Evolutionary conservation across 2,113 vertebrate genomes (phyloP).

Genomic region (Etia nguti): DNA sequence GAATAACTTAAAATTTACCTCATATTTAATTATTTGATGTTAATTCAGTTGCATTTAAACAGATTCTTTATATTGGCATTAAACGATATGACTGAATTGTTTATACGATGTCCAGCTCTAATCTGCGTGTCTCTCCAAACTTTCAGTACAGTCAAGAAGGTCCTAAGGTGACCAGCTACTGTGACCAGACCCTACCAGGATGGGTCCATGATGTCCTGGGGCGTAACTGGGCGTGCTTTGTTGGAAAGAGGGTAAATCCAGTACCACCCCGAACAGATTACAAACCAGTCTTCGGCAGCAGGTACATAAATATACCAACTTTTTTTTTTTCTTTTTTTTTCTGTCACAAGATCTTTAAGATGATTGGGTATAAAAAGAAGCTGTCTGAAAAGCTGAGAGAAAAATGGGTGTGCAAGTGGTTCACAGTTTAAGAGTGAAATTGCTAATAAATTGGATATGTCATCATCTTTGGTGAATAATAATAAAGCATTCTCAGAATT

Average conservation of each 20-base stretch:
- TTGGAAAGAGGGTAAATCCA: conserved; percentile 72
- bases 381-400: not conserved
- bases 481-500: not conserved
- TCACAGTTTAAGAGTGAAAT: not conserved
- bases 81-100: not conserved
- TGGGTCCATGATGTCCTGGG: conserved; percentile 94
- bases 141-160: conserved; percentile 82
- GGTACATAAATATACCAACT: conserved; percentile 13
- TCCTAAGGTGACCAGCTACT: conserved; percentile 81
- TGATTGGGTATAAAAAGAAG: not conserved
- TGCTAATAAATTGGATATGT: not conserved
- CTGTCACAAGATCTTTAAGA: not conserved
- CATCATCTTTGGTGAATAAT: not conserved
- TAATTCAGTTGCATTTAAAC: not conserved
- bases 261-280: conserved; percentile 24
- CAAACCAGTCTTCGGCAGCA: conserved; percentile 3
- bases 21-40: not conserved
- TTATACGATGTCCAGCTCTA: not conserved
- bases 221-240: conserved; percentile 93
- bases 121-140: not conserved
- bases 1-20: not conserved
- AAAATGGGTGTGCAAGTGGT: not conserved
- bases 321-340: not conserved
- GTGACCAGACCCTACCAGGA: conserved; percentile 87
- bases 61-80: not conserved